Evolutionary conservation across 2,113 vertebrate species (phyloP).

Genomic region (Alces alces): DNA sequence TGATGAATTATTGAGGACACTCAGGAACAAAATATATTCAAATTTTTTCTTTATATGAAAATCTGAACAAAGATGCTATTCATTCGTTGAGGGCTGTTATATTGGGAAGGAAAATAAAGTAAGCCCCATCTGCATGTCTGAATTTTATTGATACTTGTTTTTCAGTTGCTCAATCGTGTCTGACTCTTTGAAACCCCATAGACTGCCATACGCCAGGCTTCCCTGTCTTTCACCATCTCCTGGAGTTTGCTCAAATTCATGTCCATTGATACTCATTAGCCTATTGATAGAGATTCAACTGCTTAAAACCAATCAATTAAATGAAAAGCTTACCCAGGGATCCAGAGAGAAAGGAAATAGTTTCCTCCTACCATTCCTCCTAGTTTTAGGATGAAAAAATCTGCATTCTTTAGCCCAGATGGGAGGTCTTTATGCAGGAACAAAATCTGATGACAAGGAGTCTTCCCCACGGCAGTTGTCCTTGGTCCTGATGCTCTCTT

Average conservation of each 20-base stretch:
- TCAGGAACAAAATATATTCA: not conserved
- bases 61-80: not conserved
- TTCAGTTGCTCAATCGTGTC: not conserved
- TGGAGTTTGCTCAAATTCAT: not conserved
- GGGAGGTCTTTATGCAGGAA: not conserved
- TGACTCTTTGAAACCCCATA: not conserved
- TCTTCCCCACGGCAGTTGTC: not conserved
- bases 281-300: not conserved
- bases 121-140: not conserved
- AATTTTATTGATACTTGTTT: not conserved
- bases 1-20: not conserved
- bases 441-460: not conserved
- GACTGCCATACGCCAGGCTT: not conserved
- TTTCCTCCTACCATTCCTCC: not conserved
- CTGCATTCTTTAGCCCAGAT: not conserved
- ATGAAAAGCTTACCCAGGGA: not conserved
- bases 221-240: not conserved
- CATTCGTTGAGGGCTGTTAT: not conserved
- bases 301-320: not conserved
- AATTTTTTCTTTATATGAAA: not conserved
- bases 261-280: not conserved
- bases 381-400: not conserved
- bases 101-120: not conserved
- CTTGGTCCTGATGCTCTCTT: not conserved
- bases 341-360: not conserved